Conservation (phyloP, 1,140 invertebrate species). For the Parapsyche elsis region DNA sequence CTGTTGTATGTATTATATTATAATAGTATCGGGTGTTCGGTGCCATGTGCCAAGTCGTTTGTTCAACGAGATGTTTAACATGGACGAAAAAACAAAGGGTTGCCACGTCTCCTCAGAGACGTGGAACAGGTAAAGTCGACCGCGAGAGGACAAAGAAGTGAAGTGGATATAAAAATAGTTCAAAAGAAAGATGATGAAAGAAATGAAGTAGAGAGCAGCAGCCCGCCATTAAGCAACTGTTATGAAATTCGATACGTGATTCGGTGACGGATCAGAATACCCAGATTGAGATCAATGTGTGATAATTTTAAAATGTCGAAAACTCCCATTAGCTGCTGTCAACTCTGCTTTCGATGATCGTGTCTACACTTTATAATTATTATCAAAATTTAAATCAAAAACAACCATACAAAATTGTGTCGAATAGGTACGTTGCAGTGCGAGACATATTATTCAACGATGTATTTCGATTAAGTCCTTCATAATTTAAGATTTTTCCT, state of each 20-base stretch:
- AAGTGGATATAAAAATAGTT: background rate
- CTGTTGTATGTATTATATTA: too few species aligned
- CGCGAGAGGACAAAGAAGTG: too few species aligned
- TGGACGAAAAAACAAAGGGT: constrained; percentile 5
- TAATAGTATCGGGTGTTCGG: too few species aligned
- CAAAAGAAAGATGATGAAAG: constrained; percentile 1
- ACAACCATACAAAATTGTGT: too few species aligned
- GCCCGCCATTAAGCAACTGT: constrained; percentile 29
- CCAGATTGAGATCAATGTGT: background rate
- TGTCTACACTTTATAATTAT: too few species aligned
- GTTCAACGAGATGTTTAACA: constrained; percentile 32
- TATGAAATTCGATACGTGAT: constrained; percentile 28
- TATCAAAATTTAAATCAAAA: too few species aligned
- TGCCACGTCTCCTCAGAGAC: background rate
- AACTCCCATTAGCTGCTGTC: too few species aligned
- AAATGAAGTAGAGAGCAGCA: constrained; percentile 5
- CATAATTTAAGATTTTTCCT: too few species aligned
- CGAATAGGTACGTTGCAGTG: too few species aligned
- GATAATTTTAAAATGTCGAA: background rate
- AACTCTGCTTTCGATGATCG: too few species aligned
- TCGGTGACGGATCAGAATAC: constrained; percentile 3
- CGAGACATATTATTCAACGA: too few species aligned
- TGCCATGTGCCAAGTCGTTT: constrained; percentile 10
- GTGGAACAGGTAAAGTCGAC: constrained; percentile 9
- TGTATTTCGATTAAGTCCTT: too few species aligned